phyloP scores from a whole-genome alignment of 1,140 invertebrate genomes.

The Ceratosolen solmsi region DNA sequence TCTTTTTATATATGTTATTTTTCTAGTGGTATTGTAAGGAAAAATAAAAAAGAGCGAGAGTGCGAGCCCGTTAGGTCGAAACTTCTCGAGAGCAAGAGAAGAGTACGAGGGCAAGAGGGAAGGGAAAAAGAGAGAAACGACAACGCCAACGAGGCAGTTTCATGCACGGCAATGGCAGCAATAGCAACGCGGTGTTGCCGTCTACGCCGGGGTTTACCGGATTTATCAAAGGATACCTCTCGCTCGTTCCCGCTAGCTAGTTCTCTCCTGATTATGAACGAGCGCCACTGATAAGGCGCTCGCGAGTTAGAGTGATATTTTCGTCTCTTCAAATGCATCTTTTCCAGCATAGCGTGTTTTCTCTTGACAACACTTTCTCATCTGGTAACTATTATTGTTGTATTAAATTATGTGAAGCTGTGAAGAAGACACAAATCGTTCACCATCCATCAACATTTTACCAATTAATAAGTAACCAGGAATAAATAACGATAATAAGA shows the following conservation, averaged over 20 bases:
- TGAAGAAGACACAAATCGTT: too few relatives aligned
- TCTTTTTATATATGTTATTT: not conserved
- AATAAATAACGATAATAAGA: too few relatives aligned
- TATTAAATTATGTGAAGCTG: too few relatives aligned
- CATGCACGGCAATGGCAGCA: not conserved
- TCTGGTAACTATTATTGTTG: too few relatives aligned
- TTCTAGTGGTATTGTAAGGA: not conserved
- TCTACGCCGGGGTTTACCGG: not conserved
- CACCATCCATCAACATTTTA: too few relatives aligned
- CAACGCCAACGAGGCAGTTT: not conserved
- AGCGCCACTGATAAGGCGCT: not conserved
- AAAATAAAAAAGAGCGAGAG: not conserved
- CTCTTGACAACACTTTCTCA: too few relatives aligned
- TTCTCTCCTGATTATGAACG: slow-evolving; percentile 10
- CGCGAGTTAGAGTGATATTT: not conserved
- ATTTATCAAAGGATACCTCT: slow-evolving; percentile 42
- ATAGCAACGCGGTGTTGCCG: slow-evolving; percentile 27
- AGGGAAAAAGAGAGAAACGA: not conserved
- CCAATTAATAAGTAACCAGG: too few relatives aligned
- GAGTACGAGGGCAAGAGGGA: not conserved
- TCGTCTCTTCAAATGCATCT: not conserved
- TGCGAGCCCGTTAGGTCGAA: slow-evolving; percentile 22
- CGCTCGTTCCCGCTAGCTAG: not conserved
- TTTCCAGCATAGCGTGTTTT: too few relatives aligned
- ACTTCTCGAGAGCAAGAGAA: not conserved